These are phyloP conservation scores for Ceraclea dissimilis DNA, from an alignment of 2,888 invertebrate genomes.

Conservation along the genomic window DNA sequence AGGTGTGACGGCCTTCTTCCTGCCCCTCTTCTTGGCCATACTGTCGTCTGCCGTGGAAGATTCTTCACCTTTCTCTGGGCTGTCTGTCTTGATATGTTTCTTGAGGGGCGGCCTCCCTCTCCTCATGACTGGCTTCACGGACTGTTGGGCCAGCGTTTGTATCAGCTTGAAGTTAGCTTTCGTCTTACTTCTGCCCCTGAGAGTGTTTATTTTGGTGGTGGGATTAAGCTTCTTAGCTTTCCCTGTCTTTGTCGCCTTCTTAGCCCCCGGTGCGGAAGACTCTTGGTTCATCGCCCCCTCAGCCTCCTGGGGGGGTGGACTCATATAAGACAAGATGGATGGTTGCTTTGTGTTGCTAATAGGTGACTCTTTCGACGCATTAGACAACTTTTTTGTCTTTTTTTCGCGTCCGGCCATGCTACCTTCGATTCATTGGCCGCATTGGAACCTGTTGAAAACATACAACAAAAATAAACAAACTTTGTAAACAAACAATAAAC, in stretches of 20 bases:
- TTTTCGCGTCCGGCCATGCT: conserved; percentile 26
- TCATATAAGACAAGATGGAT: conserved; percentile 5
- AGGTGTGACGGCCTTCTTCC: conserved; percentile 33
- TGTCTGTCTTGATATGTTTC: conserved; percentile 5
- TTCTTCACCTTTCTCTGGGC: conserved; percentile 41
- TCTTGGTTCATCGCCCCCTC: conserved; percentile 9
- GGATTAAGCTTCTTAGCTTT: conserved; percentile 15
- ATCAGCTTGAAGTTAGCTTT: conserved; percentile 22
- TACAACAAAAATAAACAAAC: background rate
- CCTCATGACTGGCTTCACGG: conserved; percentile 2
- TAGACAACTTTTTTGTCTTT: conserved; percentile 18
- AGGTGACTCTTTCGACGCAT: conserved; percentile 16
- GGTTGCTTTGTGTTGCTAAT: conserved; percentile 11
- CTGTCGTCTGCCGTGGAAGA: conserved; percentile 41
- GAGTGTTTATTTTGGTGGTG: conserved; percentile 19
- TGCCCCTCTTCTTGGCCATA: conserved; percentile 42
- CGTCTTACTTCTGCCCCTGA: conserved; percentile 18
- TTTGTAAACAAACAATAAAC: background rate
- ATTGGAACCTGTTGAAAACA: conserved; percentile 21
- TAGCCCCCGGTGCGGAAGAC: background rate
- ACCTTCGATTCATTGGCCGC: conserved; percentile 14
- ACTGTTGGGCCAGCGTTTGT: conserved; percentile 5
- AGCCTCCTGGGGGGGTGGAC: conserved; percentile 1
- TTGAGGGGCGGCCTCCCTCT: conserved; percentile 19
- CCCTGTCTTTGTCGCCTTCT: background rate